A percentile compares a stretch with the other conserved stretches of the same genome.
Conservation (phyloP, 2,888 invertebrate species). For the Drosophila villosipedis region DNA sequence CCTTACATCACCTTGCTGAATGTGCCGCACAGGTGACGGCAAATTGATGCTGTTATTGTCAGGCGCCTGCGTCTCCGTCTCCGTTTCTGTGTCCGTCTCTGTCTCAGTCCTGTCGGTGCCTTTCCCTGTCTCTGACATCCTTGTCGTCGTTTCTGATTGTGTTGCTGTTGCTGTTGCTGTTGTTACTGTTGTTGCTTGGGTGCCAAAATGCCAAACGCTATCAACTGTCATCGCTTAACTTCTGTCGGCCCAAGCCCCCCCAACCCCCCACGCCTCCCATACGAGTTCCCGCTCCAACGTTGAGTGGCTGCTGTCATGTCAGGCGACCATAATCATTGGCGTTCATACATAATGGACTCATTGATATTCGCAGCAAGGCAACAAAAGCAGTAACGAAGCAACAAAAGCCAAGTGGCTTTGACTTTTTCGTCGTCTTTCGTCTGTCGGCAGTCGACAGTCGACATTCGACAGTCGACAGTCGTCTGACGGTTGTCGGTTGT, state of each 20-base stretch:
- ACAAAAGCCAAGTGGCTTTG: slow-evolving; percentile 55
- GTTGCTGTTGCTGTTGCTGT: slow-evolving; percentile 17
- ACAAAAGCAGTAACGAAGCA: slow-evolving; percentile 50
- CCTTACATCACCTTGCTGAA: slow-evolving; percentile 46
- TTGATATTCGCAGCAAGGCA: slow-evolving; percentile 71
- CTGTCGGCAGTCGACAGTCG: not conserved
- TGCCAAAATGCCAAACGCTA: slow-evolving; percentile 72
- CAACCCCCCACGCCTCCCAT: not conserved
- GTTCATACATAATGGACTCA: slow-evolving; percentile 77
- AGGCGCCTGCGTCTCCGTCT: slow-evolving; percentile 21
- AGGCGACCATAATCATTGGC: slow-evolving; percentile 79
- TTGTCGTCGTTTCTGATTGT: slow-evolving; percentile 10
- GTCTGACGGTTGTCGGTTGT: not conserved
- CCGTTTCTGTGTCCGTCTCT: not conserved
- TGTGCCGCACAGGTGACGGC: slow-evolving; percentile 76
- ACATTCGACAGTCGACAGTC: not conserved
- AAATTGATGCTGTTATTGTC: slow-evolving; percentile 79
- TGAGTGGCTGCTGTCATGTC: slow-evolving; percentile 71
- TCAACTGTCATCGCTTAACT: slow-evolving; percentile 59
- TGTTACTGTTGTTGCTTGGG: slow-evolving; percentile 26
- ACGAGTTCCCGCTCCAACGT: not conserved
- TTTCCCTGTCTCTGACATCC: slow-evolving; percentile 6
- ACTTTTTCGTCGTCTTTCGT: slow-evolving; percentile 23
- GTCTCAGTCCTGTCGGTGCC: slow-evolving; percentile 10
- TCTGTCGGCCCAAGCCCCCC: slow-evolving; percentile 14